phyloP scores from a whole-genome alignment of 2,113 vertebrate species.

The Microtus pennsylvanicus region DNA sequence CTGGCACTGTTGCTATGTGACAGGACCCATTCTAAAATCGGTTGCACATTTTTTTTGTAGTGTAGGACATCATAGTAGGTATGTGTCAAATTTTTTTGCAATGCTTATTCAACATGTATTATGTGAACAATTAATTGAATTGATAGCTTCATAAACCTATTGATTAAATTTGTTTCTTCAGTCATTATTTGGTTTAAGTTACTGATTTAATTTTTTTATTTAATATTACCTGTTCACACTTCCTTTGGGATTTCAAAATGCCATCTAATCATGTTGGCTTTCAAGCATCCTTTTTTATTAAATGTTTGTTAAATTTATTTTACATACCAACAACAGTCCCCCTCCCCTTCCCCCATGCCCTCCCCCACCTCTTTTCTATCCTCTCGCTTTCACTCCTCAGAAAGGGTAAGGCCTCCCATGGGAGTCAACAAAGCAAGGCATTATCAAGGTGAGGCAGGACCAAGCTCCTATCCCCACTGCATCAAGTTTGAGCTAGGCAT shows the following conservation, averaged over 20 bases:
- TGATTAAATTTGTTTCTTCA: not conserved
- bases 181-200: not conserved
- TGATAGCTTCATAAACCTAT: not conserved
- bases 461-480: too few species aligned
- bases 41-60: not conserved
- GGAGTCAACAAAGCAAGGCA: too few species aligned
- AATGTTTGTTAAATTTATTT: too few species aligned
- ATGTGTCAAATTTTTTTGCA: not conserved
- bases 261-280: not conserved
- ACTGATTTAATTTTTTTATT: not conserved
- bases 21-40: constrained; percentile 24
- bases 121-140: not conserved
- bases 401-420: too few species aligned
- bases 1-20: not conserved
- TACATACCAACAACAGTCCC: too few species aligned
- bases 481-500: too few species aligned
- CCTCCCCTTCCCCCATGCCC: too few species aligned
- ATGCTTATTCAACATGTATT: not conserved
- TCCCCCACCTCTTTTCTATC: too few species aligned
- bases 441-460: too few species aligned
- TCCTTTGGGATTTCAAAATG: not conserved
- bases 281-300: not conserved
- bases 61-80: not conserved
- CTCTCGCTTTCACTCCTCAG: too few species aligned
- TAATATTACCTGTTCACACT: not conserved